A percentile compares a stretch with the other conserved stretches of the same genome.
phyloP scores from a whole-genome alignment of 2,113 vertebrate genomes.

The Calyptomena viridis region DNA sequence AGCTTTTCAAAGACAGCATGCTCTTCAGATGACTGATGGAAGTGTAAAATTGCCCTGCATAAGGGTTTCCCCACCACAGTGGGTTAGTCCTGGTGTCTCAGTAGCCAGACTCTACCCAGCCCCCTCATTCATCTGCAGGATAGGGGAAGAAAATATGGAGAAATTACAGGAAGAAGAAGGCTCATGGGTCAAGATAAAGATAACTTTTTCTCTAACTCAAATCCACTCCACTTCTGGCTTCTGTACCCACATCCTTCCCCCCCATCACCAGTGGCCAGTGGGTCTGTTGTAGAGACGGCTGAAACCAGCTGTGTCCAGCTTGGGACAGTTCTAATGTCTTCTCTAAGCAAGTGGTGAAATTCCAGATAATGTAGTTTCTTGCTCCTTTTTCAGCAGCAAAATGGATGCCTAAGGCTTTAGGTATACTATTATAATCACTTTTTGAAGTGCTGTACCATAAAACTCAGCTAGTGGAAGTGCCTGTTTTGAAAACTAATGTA shows the following conservation, averaged over 20 bases:
- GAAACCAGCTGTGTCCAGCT: not conserved
- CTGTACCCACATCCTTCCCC: not conserved
- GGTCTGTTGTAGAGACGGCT: not conserved
- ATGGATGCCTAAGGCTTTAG: not conserved
- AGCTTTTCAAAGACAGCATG: not conserved
- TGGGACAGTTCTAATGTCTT: fast-evolving
- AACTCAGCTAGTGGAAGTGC: not conserved
- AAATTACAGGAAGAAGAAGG: not conserved
- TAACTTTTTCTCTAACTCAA: not conserved
- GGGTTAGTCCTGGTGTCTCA: not conserved
- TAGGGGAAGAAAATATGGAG: not conserved
- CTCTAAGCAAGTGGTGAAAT: not conserved
- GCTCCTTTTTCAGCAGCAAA: not conserved
- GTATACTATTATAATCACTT: not conserved
- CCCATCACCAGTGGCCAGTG: not conserved
- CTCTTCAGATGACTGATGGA: not conserved
- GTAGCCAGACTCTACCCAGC: not conserved
- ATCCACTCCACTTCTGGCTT: not conserved
- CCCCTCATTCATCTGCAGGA: not conserved
- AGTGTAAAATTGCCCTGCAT: not conserved
- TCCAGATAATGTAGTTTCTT: not conserved
- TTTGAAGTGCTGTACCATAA: not conserved
- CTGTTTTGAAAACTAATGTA: not conserved
- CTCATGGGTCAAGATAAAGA: fast-evolving
- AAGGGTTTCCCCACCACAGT: not conserved